These are phyloP conservation scores for Poecilobothrus nobilitatus DNA, from an alignment of 2,888 invertebrate genomes.

Conservation along the genomic window DNA sequence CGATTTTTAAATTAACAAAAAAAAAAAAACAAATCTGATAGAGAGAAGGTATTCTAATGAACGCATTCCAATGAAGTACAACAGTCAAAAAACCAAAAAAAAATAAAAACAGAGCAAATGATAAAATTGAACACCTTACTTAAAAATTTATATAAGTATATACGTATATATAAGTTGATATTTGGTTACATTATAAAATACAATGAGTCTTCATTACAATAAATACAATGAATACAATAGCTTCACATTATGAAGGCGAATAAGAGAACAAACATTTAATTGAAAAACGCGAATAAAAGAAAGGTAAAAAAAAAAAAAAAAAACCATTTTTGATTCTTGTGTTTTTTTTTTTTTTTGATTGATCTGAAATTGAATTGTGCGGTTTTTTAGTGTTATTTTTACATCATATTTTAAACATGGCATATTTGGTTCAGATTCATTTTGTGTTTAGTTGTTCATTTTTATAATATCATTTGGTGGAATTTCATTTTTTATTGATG, in stretches of 20 bases:
- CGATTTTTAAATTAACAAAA: not conserved
- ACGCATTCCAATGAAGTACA: not conserved
- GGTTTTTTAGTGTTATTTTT: not conserved
- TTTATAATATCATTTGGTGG: no score
- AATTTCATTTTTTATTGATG: no score
- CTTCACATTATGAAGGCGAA: not conserved
- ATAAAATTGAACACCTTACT: not conserved
- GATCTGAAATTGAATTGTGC: not conserved
- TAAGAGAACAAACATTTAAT: not conserved
- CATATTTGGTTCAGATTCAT: no score
- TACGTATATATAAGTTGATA: not conserved
- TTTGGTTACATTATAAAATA: not conserved
- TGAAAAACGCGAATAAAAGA: constrained; percentile 2
- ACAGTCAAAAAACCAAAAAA: not conserved
- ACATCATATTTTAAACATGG: not conserved
- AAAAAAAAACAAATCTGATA: not conserved
- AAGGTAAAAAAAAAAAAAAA: not conserved
- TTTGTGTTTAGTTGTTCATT: no score
- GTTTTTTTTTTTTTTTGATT: not conserved
- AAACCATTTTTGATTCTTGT: no score
- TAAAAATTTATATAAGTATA: not conserved
- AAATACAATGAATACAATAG: not conserved
- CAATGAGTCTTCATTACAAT: not conserved
- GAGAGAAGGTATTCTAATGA: not conserved
- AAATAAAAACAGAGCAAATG: not conserved